Evolutionary conservation across 2,888 invertebrate species (phyloP).

Genomic region (Ceriagrion tenellum): DNA sequence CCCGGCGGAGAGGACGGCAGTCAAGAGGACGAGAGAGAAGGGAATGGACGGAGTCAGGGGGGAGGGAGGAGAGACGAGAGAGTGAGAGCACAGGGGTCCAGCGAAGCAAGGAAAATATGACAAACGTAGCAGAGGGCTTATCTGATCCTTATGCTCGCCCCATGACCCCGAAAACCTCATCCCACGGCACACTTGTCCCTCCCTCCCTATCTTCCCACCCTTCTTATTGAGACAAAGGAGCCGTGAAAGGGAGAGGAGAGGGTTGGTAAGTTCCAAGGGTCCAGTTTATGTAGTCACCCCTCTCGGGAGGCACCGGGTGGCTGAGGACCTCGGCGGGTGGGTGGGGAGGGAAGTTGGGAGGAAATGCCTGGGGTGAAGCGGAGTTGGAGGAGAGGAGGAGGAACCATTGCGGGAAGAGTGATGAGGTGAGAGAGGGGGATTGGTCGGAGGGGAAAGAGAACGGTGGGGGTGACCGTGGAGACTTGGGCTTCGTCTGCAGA

Average conservation of each 20-base stretch:
- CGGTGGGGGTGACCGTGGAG: background rate
- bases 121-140: slow-evolving; percentile 64
- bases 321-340: background rate
- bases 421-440: background rate
- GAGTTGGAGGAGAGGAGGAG: too few relatives aligned
- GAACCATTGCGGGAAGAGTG: background rate
- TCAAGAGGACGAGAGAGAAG: background rate
- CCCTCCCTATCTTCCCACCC: background rate
- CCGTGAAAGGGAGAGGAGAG: slow-evolving; percentile 41
- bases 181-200: background rate
- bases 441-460: background rate
- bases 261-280: background rate
- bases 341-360: background rate
- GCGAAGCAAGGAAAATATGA: slow-evolving; percentile 62
- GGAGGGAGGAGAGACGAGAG: background rate
- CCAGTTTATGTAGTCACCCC: slow-evolving; percentile 57
- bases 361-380: background rate
- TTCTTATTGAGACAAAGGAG: slow-evolving; percentile 61
- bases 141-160: slow-evolving; percentile 67
- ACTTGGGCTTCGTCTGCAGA: background rate
- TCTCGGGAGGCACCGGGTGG: background rate
- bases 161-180: slow-evolving; percentile 32
- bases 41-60: too few relatives aligned
- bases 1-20: slow-evolving; percentile 26
- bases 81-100: slow-evolving; percentile 57